Conservation (phyloP, 1,140 invertebrate genomes). For the Pseudomyrmex cubaensis region DNA sequence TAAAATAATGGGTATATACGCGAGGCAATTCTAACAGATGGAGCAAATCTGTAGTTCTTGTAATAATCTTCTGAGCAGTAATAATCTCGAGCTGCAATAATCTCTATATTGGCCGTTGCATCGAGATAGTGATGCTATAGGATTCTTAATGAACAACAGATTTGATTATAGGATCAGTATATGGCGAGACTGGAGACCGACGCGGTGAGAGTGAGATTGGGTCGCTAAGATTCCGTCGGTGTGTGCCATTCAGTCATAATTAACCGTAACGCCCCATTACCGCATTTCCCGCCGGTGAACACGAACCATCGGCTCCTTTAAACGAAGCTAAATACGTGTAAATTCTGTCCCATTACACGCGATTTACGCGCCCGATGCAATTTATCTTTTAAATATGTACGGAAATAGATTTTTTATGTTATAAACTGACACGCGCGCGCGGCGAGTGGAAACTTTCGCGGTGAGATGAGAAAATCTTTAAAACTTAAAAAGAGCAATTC, state of each 20-base stretch:
- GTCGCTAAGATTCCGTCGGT: conserved; percentile 31
- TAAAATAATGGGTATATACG: not conserved
- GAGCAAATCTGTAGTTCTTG: not conserved
- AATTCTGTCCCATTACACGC: not conserved
- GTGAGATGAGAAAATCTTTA: not conserved
- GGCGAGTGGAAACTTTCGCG: not conserved
- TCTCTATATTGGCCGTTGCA: not conserved
- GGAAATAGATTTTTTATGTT: not conserved
- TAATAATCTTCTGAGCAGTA: not conserved
- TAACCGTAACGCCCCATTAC: conserved; percentile 39
- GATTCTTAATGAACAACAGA: conserved; percentile 44
- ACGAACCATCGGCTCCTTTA: not conserved
- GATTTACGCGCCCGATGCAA: too few species aligned
- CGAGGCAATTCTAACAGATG: not conserved
- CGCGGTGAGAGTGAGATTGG: not conserved
- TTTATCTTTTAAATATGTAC: not conserved
- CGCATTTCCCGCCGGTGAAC: conserved; percentile 4
- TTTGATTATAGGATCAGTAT: conserved; percentile 38
- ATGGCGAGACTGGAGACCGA: not conserved
- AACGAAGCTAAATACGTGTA: not conserved
- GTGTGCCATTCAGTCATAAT: conserved; percentile 24
- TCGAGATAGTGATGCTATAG: not conserved
- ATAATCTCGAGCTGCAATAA: not conserved
- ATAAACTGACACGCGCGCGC: not conserved
- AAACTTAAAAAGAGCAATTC: not conserved